These are phyloP conservation scores for Metallyticus violacea DNA, from an alignment of 2,888 invertebrate species.

Conservation along the genomic window DNA sequence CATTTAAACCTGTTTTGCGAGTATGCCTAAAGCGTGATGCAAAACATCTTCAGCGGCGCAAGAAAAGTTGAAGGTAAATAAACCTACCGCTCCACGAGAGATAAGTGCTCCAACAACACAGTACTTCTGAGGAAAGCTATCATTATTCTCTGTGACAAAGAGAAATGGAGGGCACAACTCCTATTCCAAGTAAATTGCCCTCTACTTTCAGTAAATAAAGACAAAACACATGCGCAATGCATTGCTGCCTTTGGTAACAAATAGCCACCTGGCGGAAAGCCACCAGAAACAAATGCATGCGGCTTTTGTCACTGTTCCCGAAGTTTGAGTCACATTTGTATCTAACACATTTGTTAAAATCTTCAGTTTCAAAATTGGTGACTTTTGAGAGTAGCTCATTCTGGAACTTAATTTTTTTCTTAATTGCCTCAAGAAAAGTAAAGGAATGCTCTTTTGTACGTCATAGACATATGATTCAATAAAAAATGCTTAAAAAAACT, in stretches of 20 bases:
- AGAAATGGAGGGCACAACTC: background rate
- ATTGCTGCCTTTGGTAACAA: background rate
- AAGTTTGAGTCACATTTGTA: background rate
- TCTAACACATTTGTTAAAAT: background rate
- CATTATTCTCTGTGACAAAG: background rate
- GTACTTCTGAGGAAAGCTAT: background rate
- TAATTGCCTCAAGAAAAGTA: no score
- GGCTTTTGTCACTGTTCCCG: background rate
- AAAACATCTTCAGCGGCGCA: background rate
- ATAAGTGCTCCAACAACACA: background rate
- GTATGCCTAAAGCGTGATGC: background rate
- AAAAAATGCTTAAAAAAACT: no score
- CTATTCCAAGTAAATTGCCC: background rate
- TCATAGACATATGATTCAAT: no score
- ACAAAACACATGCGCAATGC: background rate
- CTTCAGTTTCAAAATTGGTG: background rate
- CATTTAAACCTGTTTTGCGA: background rate
- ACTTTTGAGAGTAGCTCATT: background rate
- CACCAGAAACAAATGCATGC: background rate
- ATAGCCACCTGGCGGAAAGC: background rate
- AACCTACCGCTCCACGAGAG: background rate
- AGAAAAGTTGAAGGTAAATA: background rate
- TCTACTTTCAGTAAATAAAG: background rate
- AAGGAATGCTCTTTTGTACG: no score
- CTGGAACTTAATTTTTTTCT: no score